Conservation (phyloP, 2,113 vertebrate species). For the Tragelaphus buxtoni region DNA sequence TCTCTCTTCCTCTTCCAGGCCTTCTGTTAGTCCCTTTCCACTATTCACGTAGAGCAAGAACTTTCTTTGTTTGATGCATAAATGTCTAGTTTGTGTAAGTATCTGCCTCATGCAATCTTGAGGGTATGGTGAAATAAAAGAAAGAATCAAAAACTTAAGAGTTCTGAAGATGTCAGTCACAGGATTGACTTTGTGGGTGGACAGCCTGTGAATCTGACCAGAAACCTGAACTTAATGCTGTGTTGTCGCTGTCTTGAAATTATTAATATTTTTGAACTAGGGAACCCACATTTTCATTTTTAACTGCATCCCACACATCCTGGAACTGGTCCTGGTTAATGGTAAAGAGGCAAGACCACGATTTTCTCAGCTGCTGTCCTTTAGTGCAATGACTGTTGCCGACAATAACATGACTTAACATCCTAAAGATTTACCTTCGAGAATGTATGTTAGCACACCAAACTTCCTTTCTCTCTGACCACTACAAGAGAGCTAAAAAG, state of each 20-base stretch:
- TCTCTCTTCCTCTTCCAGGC: neutral
- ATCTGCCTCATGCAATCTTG: neutral
- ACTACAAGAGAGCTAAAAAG: neutral
- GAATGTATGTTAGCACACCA: neutral
- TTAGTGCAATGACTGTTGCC: neutral
- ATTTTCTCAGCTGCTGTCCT: neutral
- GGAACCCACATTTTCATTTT: neutral
- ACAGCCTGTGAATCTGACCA: neutral
- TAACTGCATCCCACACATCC: neutral
- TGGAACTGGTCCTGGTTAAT: neutral
- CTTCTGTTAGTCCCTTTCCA: neutral
- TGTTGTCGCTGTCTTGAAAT: neutral
- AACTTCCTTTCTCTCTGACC: neutral
- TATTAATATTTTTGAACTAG: neutral
- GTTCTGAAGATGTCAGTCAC: neutral
- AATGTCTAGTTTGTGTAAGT: neutral
- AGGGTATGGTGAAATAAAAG: neutral
- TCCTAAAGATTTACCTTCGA: neutral
- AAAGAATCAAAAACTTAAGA: neutral
- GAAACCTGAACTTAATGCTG: neutral
- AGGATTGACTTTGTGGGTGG: neutral
- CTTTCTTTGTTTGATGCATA: neutral
- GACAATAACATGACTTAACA: neutral
- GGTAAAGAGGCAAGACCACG: neutral
- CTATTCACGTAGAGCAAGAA: neutral